Percentiles rank a stretch among this genome's conserved stretches.
Evolutionary conservation across 2,797 vertebrate genomes (phyloP).

Genomic region (Clarias laeviceps): DNA sequence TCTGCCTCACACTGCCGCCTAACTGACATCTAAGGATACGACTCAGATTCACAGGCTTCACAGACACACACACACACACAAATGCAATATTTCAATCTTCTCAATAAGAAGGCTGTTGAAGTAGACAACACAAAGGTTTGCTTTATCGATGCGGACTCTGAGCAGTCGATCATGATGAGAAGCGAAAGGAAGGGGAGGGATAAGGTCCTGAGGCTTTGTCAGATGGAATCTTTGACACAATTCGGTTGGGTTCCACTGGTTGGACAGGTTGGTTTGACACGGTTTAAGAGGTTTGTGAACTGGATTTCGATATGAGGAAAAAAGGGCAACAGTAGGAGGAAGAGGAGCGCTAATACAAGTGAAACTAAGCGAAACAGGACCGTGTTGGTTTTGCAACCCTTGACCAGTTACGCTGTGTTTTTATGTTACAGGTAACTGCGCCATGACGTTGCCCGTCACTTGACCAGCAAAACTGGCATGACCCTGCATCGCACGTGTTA

Average conservation of each 20-base stretch:
- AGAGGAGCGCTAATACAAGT: constrained; percentile 24
- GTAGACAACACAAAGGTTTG: constrained; percentile 28
- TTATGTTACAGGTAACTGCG: neutral
- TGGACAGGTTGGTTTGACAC: neutral
- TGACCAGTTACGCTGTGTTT: constrained; percentile 7
- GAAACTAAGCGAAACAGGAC: neutral
- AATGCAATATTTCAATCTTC: constrained; percentile 47
- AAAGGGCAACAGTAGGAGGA: neutral
- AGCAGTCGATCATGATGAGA: constrained; percentile 28
- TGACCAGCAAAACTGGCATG: neutral
- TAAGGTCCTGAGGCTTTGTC: neutral
- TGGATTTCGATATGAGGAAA: neutral
- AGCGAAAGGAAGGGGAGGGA: constrained; percentile 6
- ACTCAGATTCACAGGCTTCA: constrained; percentile 41
- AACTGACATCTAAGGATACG: constrained; percentile 57
- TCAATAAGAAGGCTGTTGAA: constrained; percentile 50
- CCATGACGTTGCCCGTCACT: constrained; percentile 9
- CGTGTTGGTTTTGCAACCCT: constrained; percentile 6
- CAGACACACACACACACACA: constrained; percentile 32
- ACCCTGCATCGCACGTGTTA: neutral
- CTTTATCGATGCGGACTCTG: constrained; percentile 45
- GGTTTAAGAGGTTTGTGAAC: constrained; percentile 35
- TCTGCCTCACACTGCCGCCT: constrained; percentile 50
- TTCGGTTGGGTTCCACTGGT: neutral
- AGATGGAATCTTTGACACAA: neutral